phyloP scores from a whole-genome alignment of 1,140 invertebrate genomes.

The Neelides sp. region DNA sequence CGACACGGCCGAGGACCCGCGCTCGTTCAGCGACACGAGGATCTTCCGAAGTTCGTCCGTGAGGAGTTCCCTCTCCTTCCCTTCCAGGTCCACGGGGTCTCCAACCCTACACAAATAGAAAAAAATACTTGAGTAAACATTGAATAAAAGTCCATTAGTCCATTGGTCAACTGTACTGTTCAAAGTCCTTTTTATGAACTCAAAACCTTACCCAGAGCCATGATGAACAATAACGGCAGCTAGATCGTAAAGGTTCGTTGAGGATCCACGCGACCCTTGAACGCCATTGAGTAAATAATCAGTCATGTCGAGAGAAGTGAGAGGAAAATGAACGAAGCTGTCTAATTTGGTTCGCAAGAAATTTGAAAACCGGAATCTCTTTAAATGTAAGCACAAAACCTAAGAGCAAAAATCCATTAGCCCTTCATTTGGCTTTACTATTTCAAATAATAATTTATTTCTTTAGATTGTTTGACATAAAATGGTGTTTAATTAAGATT shows the following conservation, averaged over 20 bases:
- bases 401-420: conserved; percentile 34
- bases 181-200: background rate
- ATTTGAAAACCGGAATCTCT: conserved; percentile 72
- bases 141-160: too few relatives aligned
- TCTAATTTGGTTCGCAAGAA: conserved; percentile 67
- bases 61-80: conserved; percentile 39
- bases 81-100: conserved; percentile 10
- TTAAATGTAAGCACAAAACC: conserved; percentile 71
- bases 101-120: background rate
- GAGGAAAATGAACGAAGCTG: conserved; percentile 63
- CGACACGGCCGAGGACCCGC: conserved; percentile 57
- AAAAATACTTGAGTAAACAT: background rate
- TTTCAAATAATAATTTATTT: conserved; percentile 8
- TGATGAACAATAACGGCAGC: conserved; percentile 76
- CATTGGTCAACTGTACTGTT: background rate
- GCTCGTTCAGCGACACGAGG: conserved; percentile 52
- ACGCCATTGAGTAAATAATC: conserved; percentile 56
- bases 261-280: conserved; percentile 51
- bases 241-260: conserved; percentile 59
- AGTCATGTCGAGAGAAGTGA: conserved; percentile 64
- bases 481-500: background rate
- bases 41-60: conserved; percentile 44
- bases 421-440: background rate
- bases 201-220: conserved; percentile 54
- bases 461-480: conserved; percentile 10